phyloP scores from a whole-genome alignment of 2,888 invertebrate genomes.

The Mythimna impura region DNA sequence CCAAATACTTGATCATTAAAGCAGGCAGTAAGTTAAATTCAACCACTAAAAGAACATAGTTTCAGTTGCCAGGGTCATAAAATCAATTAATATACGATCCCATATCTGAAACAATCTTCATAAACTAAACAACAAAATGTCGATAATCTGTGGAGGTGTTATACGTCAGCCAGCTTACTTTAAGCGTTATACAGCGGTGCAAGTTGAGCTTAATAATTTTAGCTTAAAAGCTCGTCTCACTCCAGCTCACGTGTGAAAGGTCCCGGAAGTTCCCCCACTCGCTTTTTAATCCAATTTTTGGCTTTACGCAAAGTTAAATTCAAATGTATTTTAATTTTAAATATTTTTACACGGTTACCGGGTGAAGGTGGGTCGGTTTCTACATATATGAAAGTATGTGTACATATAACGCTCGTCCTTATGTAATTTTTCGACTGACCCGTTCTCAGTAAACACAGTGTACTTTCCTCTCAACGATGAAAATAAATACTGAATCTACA shows the following conservation, averaged over 20 bases:
- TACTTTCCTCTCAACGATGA: constrained; percentile 5
- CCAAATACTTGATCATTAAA: too few species aligned
- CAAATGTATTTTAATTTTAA: constrained; percentile 52
- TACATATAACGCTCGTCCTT: not conserved
- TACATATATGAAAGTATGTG: not conserved
- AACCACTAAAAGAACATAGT: too few species aligned
- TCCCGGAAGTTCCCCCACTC: constrained; percentile 79
- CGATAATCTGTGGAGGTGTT: constrained; percentile 68
- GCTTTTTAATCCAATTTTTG: constrained; percentile 85
- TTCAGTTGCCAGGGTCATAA: not conserved
- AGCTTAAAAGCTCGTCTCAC: constrained; percentile 87
- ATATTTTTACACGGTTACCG: constrained; percentile 39
- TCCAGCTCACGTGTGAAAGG: constrained; percentile 84
- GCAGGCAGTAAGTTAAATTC: not conserved
- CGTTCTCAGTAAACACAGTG: constrained; percentile 6
- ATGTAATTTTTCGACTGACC: constrained; percentile 20
- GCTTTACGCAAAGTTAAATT: constrained; percentile 67
- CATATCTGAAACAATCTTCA: constrained; percentile 23
- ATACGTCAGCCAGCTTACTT: constrained; percentile 76
- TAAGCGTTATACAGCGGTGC: constrained; percentile 78
- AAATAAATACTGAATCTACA: constrained; percentile 36
- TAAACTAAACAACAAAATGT: constrained; percentile 43
- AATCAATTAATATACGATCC: not conserved
- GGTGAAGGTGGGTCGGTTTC: constrained; percentile 1
- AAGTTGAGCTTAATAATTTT: constrained; percentile 88